These are phyloP conservation scores for Takifugu flavidus DNA, from an alignment of 2,113 vertebrate species.

Conservation along the genomic window DNA sequence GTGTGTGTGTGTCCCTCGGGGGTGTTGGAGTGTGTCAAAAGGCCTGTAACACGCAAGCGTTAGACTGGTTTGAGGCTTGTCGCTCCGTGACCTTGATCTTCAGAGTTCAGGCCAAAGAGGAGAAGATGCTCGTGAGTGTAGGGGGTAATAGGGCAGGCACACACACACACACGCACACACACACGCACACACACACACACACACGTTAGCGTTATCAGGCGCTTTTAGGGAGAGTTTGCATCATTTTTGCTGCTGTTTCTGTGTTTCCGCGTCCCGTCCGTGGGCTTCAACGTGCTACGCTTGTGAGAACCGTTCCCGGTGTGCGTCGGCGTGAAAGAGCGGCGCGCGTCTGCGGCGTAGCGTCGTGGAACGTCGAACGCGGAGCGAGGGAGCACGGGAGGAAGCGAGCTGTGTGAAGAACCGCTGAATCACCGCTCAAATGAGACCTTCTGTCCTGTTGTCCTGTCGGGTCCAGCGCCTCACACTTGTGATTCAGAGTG, in stretches of 20 bases:
- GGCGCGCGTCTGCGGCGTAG: too few relatives aligned
- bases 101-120: slow-evolving; percentile 46
- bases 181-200: slow-evolving; percentile 9
- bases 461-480: not conserved
- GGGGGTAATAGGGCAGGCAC: slow-evolving; percentile 32
- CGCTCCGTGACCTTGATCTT: slow-evolving; percentile 59
- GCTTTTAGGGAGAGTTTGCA: too few relatives aligned
- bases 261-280: too few relatives aligned
- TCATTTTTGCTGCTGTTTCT: too few relatives aligned
- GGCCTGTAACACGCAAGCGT: slow-evolving; percentile 40
- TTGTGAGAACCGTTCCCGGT: too few relatives aligned
- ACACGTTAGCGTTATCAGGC: too few relatives aligned
- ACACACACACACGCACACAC: slow-evolving; percentile 16
- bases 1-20: slow-evolving; percentile 10
- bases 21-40: slow-evolving; percentile 7
- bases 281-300: too few relatives aligned
- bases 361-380: too few relatives aligned
- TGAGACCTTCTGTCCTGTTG: slow-evolving; percentile 18
- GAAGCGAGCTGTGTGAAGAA: slow-evolving; percentile 11
- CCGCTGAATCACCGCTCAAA: slow-evolving; percentile 29
- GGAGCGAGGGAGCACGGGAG: too few relatives aligned
- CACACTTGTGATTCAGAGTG: slow-evolving; percentile 20
- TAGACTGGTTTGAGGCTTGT: slow-evolving; percentile 48
- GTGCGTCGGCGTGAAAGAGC: too few relatives aligned
- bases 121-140: slow-evolving; percentile 18